Conservation (phyloP, 2,797 vertebrate genomes). For the Chelon labrosus region DNA sequence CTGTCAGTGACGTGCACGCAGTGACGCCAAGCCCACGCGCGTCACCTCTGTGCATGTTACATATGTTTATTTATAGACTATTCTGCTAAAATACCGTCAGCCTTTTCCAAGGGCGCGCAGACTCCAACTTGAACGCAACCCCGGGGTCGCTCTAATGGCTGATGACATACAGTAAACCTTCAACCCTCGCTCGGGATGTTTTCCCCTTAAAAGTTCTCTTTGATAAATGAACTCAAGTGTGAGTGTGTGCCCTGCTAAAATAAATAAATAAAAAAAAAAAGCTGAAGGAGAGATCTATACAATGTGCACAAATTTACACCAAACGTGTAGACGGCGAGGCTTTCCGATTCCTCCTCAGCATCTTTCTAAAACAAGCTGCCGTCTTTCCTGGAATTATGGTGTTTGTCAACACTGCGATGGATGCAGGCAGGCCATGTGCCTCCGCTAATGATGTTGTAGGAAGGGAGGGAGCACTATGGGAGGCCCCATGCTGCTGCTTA, state of each 20-base stretch:
- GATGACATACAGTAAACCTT: conserved; percentile 66
- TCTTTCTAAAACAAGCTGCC: conserved; percentile 89
- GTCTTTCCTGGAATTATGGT: conserved; percentile 87
- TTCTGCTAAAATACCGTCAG: conserved; percentile 41
- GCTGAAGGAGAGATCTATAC: conserved; percentile 36
- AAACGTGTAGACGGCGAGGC: conserved; percentile 42
- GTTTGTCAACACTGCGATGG: conserved; percentile 89
- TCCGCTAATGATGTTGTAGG: conserved; percentile 78
- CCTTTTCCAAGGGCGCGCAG: conserved; percentile 55
- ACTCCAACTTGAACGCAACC: conserved; percentile 36
- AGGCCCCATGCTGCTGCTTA: conserved; percentile 84
- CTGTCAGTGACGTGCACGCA: background rate
- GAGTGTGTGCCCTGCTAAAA: conserved; percentile 7
- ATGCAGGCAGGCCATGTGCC: conserved; percentile 72
- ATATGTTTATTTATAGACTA: conserved; percentile 56
- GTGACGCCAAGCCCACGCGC: background rate
- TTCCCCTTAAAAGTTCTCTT: conserved; percentile 61
- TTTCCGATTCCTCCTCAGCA: conserved; percentile 90
- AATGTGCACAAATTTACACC: background rate
- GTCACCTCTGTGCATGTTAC: conserved; percentile 21
- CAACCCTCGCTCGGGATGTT: conserved; percentile 50
- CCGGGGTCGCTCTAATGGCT: conserved; percentile 52
- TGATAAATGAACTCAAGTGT: conserved; percentile 59
- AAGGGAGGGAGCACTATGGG: conserved; percentile 70
- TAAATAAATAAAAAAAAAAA: background rate